Conservation (phyloP, 2,797 vertebrate species). For the Lutra lutra region DNA sequence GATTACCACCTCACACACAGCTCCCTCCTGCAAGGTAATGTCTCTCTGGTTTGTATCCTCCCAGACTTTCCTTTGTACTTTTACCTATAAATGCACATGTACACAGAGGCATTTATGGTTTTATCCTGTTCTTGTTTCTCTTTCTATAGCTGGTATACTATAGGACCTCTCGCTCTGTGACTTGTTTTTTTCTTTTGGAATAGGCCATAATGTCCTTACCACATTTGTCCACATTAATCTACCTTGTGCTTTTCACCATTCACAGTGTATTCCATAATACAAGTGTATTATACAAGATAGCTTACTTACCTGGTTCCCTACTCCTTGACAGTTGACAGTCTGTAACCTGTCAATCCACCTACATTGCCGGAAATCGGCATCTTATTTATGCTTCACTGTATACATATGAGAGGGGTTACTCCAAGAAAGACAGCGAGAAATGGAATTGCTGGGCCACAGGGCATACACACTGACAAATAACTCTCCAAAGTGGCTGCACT, state of each 20-base stretch:
- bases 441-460: not conserved
- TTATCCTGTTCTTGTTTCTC: not conserved
- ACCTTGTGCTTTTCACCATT: not conserved
- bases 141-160: not conserved
- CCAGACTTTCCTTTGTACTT: not conserved
- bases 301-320: not conserved
- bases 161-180: not conserved
- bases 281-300: not conserved
- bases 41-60: not conserved
- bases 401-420: not conserved
- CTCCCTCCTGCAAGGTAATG: not conserved
- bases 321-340: not conserved
- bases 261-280: not conserved
- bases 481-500: not conserved
- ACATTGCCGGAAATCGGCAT: not conserved
- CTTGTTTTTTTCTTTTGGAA: not conserved
- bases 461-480: not conserved
- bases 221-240: not conserved
- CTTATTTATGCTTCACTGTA: not conserved
- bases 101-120: not conserved
- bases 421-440: not conserved
- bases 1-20: not conserved
- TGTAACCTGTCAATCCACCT: not conserved
- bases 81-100: not conserved
- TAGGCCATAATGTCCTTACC: not conserved